Conservation (phyloP, 1,140 invertebrate species). For the Drosophila punjabiensis region DNA sequence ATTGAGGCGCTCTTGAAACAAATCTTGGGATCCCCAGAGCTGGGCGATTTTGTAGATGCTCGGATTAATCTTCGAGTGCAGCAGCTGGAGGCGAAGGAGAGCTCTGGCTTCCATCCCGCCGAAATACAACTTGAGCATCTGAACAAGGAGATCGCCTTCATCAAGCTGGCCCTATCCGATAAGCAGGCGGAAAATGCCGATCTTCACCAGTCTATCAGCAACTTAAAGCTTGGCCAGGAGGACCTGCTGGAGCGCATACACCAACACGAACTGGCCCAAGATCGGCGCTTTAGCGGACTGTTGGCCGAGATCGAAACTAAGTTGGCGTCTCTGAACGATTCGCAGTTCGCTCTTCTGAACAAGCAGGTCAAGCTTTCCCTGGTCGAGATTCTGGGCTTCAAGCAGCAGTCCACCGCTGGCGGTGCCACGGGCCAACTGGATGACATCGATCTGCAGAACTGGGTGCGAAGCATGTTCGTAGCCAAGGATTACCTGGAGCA, state of each 20-base stretch:
- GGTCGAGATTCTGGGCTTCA: constrained; percentile 83
- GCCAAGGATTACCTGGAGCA: constrained; percentile 83
- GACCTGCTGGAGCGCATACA: constrained; percentile 72
- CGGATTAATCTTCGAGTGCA: constrained; percentile 50
- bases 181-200: constrained; percentile 77
- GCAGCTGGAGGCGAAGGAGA: constrained; percentile 21
- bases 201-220: constrained; percentile 75
- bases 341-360: constrained; percentile 77
- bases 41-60: constrained; percentile 60
- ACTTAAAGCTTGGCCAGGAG: constrained; percentile 62
- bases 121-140: constrained; percentile 81
- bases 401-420: constrained; percentile 45
- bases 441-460: constrained; percentile 76
- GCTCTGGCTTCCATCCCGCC: constrained; percentile 52
- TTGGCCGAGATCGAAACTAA: constrained; percentile 76
- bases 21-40: constrained; percentile 54
- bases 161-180: constrained; percentile 84
- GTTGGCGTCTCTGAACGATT: constrained; percentile 59
- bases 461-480: constrained; percentile 83
- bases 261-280: constrained; percentile 66
- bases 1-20: constrained; percentile 57
- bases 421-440: constrained; percentile 46
- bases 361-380: constrained; percentile 75
- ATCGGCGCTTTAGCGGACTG: constrained; percentile 68
- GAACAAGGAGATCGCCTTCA: constrained; percentile 84